Base-by-base conservation (phyloP, 2,113 vertebrate species). In the Vimba vimba region DNA sequence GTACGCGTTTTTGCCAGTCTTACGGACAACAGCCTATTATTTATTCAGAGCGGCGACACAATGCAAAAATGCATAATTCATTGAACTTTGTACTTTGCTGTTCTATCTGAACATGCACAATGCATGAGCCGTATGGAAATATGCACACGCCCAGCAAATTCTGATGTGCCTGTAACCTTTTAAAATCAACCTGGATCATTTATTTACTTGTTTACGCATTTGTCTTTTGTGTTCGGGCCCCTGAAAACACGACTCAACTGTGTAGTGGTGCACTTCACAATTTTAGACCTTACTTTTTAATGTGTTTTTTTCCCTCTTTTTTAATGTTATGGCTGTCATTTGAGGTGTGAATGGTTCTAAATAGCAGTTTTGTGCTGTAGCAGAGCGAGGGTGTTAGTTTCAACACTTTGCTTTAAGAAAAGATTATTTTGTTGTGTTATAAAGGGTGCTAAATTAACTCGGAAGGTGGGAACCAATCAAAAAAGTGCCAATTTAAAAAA, bases 1-100 rank as follows among this genome's bases (percentile, higher is more conserved):
- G 88, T 87, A 86, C 77, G 88, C 90, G 87, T 90, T 91, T 87
- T 81, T 81, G 86, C 73, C 89, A 69, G 89, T 89, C 90, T 92
- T 87, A 83, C 88, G 91, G 90, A 91, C 93, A 90, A 87, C 87
- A 90, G 87, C 91, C 91, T 91, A 95, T 95, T 60, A 94, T 94
- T 95, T 95, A 95, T 95, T 95, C 93, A 95, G 89, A 88, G 89
- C 88, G 45, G 82, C 91, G 91, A 92, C 93, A 94, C 92, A 93
- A 87, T 89, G 88, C 88, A 88, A 89, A 93, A 94, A 95, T 95
- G 89, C 94, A 95, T 95, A 94, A 95, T 96, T 95, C 90, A 95
- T 91, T 83, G 87, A 91, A 90, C 87, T 88, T 91, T 85, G 89
- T 90, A 86, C 89, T 91, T 89, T 89, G 85, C 93, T 88, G 88